These are phyloP conservation scores for Drosophila bipectinata DNA, from an alignment of 1,140 invertebrate genomes.

Conservation along the genomic window DNA sequence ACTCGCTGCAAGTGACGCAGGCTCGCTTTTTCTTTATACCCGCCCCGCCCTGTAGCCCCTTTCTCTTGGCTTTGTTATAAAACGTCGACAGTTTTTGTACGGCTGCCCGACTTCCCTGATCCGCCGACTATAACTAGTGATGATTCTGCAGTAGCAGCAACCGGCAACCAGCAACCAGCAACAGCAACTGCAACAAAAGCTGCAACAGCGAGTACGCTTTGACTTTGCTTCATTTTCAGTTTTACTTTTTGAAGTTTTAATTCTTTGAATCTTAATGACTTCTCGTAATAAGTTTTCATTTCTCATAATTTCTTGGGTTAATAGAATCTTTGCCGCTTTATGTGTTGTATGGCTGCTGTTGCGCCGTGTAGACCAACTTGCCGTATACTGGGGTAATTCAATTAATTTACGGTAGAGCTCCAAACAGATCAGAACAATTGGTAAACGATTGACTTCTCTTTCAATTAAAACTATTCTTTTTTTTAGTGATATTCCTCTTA, in stretches of 20 bases:
- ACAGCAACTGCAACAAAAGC: slow-evolving; percentile 12
- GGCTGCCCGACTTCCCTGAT: slow-evolving; percentile 35
- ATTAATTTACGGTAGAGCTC: background rate
- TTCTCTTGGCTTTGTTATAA: slow-evolving; percentile 55
- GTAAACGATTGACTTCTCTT: too few relatives aligned
- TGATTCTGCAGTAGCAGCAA: slow-evolving; percentile 12
- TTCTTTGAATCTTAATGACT: slow-evolving; percentile 83
- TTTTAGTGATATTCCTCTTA: too few relatives aligned
- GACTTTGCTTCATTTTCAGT: slow-evolving; percentile 64
- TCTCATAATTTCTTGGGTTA: slow-evolving; percentile 83
- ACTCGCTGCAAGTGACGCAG: slow-evolving; percentile 56
- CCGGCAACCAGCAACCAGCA: background rate
- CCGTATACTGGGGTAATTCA: background rate
- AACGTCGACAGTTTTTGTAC: slow-evolving; percentile 65
- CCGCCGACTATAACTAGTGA: slow-evolving; percentile 12
- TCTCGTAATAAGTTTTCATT: slow-evolving; percentile 84
- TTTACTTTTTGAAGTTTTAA: slow-evolving; percentile 82
- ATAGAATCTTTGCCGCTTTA: slow-evolving; percentile 77
- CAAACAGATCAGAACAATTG: too few relatives aligned
- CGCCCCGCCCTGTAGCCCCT: background rate
- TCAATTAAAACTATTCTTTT: too few relatives aligned
- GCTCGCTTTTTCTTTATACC: slow-evolving; percentile 19
- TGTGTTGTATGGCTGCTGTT: slow-evolving; percentile 48
- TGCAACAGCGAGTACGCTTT: slow-evolving; percentile 31
- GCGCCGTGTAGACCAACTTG: slow-evolving; percentile 50